Evolutionary conservation across 2,888 invertebrate genomes (phyloP).

Genomic region (Hybos culiciformis): DNA sequence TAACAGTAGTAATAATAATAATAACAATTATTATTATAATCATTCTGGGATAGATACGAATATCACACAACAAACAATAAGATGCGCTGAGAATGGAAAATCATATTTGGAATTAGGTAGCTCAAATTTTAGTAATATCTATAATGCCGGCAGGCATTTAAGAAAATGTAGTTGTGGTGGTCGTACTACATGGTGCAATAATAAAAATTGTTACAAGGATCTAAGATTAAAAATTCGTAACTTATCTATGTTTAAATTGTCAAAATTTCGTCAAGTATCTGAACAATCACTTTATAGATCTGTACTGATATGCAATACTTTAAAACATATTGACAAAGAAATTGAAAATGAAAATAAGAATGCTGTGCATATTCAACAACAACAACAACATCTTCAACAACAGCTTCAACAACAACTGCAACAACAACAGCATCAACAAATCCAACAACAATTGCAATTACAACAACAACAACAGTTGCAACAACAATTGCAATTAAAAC

Average conservation of each 20-base stretch:
- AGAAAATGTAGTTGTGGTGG: slow-evolving; percentile 52
- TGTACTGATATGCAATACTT: slow-evolving; percentile 84
- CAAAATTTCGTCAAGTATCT: slow-evolving; percentile 72
- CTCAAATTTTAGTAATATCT: slow-evolving; percentile 32
- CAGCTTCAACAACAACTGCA: not conserved
- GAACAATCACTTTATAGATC: slow-evolving; percentile 81
- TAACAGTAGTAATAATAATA: slow-evolving; percentile 22
- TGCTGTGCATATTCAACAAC: not conserved
- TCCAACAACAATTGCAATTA: slow-evolving; percentile 24
- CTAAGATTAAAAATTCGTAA: slow-evolving; percentile 78
- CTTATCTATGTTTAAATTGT: slow-evolving; percentile 82
- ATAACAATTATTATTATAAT: slow-evolving; percentile 13
- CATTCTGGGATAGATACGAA: not conserved
- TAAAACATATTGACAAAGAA: slow-evolving; percentile 77
- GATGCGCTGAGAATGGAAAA: slow-evolving; percentile 79
- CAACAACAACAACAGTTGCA: no score
- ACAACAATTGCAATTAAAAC: no score
- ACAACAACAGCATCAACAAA: no score
- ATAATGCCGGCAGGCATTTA: slow-evolving; percentile 24
- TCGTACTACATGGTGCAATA: slow-evolving; percentile 62
- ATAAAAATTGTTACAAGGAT: slow-evolving; percentile 71
- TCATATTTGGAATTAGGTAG: slow-evolving; percentile 76
- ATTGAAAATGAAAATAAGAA: slow-evolving; percentile 56
- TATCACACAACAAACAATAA: slow-evolving; percentile 62
- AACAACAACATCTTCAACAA: not conserved